Conservation (phyloP, 2,888 invertebrate genomes). For the Ellobium chinense region DNA sequence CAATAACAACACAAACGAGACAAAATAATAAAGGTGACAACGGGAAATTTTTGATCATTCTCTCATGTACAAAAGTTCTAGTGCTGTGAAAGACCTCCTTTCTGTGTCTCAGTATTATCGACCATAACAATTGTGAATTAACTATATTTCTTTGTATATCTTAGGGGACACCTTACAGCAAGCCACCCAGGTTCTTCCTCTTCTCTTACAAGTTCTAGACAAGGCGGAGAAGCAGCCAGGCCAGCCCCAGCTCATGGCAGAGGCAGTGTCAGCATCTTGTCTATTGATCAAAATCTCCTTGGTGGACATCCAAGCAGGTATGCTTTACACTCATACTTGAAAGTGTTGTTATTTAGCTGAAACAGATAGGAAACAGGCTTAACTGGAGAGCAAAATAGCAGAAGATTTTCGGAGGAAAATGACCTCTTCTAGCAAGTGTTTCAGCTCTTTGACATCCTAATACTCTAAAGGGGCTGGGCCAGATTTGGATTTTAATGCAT, state of each 20-base stretch:
- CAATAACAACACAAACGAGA: too few species aligned
- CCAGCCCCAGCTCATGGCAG: conserved; percentile 83
- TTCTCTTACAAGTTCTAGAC: conserved; percentile 86
- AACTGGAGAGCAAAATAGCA: neutral
- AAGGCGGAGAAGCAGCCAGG: conserved; percentile 87
- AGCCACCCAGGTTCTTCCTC: conserved; percentile 81
- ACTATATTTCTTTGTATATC: too few species aligned
- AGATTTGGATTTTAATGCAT: neutral
- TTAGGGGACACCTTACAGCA: conserved; percentile 74
- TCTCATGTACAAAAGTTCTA: too few species aligned
- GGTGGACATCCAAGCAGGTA: conserved; percentile 77
- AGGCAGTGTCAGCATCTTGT: conserved; percentile 86
- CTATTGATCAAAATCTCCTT: conserved; percentile 84
- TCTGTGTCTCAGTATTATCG: too few species aligned
- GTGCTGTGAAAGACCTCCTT: too few species aligned
- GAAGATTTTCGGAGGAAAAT: too few species aligned
- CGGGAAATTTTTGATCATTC: too few species aligned
- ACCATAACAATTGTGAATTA: too few species aligned
- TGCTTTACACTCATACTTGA: neutral
- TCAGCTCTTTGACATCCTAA: too few species aligned
- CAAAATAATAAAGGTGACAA: too few species aligned
- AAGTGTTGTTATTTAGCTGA: neutral
- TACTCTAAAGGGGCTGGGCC: neutral
- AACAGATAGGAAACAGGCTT: neutral
- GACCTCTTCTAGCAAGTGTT: too few species aligned